Evolutionary conservation across 1,140 invertebrate species (phyloP).

Genomic region (Musca vetustissima): DNA sequence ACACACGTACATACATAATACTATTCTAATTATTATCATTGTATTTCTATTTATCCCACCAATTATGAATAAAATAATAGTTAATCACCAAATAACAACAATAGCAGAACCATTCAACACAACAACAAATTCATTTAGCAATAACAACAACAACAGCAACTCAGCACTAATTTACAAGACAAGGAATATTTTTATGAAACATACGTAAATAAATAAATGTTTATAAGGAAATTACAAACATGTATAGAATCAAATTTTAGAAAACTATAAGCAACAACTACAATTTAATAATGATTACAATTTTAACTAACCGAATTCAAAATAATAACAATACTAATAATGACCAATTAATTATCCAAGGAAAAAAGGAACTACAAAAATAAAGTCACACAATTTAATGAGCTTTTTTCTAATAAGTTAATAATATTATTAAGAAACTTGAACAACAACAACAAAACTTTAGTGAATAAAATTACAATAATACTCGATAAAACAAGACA

Average conservation of each 20-base stretch:
- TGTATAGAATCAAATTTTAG: no score
- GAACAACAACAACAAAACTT: not conserved
- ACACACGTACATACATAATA: conserved; percentile 30
- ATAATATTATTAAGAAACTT: not conserved
- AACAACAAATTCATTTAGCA: no score
- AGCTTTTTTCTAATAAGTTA: conserved; percentile 6
- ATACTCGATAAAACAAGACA: not conserved
- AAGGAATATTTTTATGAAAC: no score
- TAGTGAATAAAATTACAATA: no score
- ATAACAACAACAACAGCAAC: no score
- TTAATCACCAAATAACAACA: no score
- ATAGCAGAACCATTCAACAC: no score
- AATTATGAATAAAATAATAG: not conserved
- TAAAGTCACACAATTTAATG: conserved; percentile 9
- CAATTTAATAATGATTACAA: not conserved
- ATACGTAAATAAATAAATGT: no score
- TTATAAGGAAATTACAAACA: no score
- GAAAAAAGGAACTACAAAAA: not conserved
- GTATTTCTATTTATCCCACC: no score
- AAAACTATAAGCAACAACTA: not conserved
- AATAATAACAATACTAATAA: conserved; percentile 17
- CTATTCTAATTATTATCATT: not conserved
- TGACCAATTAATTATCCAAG: conserved; percentile 6
- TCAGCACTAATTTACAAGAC: no score
- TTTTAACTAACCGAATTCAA: conserved; percentile 3